phyloP scores from a whole-genome alignment of 2,113 vertebrate species.

The Takifugu bimaculatus region DNA sequence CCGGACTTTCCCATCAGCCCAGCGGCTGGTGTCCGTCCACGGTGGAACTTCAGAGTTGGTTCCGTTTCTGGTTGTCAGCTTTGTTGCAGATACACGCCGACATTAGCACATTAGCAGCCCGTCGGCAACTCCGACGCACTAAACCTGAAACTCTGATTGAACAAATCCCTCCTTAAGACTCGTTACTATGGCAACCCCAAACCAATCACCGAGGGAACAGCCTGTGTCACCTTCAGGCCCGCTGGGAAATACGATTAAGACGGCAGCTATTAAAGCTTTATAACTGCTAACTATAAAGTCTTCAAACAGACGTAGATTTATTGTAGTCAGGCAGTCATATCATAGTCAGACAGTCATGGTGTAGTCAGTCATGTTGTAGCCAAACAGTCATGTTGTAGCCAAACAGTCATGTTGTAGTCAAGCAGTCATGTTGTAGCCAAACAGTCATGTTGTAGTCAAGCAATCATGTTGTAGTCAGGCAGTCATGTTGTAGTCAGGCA shows the following conservation, averaged over 20 bases:
- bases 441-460: too few relatives aligned
- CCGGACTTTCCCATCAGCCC: slow-evolving; percentile 24
- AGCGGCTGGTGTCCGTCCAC: neutral
- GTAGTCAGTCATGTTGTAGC: too few relatives aligned
- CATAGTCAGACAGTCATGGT: too few relatives aligned
- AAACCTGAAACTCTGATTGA: slow-evolving; percentile 40
- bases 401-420: too few relatives aligned
- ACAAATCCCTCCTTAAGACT: slow-evolving; percentile 50
- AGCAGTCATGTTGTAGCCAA: too few relatives aligned
- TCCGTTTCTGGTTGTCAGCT: neutral
- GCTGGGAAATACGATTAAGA: neutral
- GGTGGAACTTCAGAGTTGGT: neutral
- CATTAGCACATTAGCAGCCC: slow-evolving; percentile 28
- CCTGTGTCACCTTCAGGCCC: slow-evolving; percentile 15
- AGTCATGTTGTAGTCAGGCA: too few relatives aligned
- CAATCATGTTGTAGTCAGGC: too few relatives aligned
- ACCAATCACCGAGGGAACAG: slow-evolving; percentile 36
- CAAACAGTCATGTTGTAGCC: too few relatives aligned
- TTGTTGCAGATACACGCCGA: neutral
- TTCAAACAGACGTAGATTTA: too few relatives aligned
- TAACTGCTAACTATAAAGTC: too few relatives aligned
- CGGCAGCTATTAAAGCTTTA: neutral
- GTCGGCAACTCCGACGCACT: neutral
- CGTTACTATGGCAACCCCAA: slow-evolving; percentile 33
- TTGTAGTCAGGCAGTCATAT: too few relatives aligned